Evolutionary conservation across 2,888 invertebrate genomes (phyloP), one percentile per base, ranked within the genome.

Genomic region (Xestia rhomboidea): DNA sequence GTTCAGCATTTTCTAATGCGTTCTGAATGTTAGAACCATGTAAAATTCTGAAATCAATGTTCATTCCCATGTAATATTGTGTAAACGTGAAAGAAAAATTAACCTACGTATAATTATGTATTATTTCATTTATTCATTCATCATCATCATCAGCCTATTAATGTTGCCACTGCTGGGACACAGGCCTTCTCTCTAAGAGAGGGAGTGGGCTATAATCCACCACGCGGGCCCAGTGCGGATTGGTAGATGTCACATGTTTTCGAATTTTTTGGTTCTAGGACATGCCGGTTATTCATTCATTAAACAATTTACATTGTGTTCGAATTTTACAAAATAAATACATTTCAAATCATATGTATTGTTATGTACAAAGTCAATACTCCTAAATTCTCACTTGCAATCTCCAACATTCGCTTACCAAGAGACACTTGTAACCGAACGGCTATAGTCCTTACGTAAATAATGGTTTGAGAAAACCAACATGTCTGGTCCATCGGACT

Each of bases 401-500:
- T 62, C 18, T 34, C 21, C 24, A 54, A 41, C 24, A 69, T 73
- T 83, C 77, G 44, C 73, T 64, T 78, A 63, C 51, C 13, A 63
- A 70, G 13, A 51, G 44, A 72, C 60, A 69, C 62, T 72, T 64
- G 78, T 57, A 73, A 73, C 70, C n/a, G 49, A 72, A 82, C 60
- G 24, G 69, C 79, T 72, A 63, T 72, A 69, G 79, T 63, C 73
- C 60, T 71, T 87, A 64, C 77, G 82, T 77, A 79, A 82, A 75
- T 82, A 87, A 86, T 85, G 79, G 79, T 76, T 68, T 77, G 73
- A 85, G 88, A 79, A 87, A 82, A 85, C 76, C 83, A 79, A 77
- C 76, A 79, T 79, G 79, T 87, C 75, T 79, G 68, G 68, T 18
- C 46, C 54, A 21, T 51, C 51, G 5, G 46, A 34, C 64, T 82